Evolutionary conservation across 2,797 vertebrate genomes (phyloP).

Genomic region (Poecilia picta): DNA sequence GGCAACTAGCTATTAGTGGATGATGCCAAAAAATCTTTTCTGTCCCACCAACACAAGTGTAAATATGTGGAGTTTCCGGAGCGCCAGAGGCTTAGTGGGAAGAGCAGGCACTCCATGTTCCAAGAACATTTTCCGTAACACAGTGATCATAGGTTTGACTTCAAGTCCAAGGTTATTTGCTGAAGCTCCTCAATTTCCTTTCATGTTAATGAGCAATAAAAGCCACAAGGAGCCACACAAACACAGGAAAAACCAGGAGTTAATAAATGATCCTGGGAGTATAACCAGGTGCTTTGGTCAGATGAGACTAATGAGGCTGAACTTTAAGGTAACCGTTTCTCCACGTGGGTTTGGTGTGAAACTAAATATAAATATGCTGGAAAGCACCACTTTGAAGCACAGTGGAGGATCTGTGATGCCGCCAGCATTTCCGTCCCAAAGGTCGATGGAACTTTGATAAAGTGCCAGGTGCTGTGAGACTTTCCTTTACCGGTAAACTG

Average conservation of each 20-base stretch:
- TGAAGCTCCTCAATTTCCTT: neutral
- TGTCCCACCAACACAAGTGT: neutral
- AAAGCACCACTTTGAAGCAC: neutral
- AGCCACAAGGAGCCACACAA: neutral
- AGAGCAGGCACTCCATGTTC: neutral
- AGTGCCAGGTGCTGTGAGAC: neutral
- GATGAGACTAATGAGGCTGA: neutral
- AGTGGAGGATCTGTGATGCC: neutral
- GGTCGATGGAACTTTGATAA: neutral
- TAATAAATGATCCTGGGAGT: neutral
- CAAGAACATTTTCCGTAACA: neutral
- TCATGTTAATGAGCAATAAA: neutral
- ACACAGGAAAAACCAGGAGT: neutral
- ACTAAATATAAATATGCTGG: neutral
- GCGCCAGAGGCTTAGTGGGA: neutral
- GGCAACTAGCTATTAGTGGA: neutral
- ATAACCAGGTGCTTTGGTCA: neutral
- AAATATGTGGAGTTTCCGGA: neutral
- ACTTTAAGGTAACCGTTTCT: neutral
- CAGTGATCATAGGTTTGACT: neutral
- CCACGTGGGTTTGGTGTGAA: neutral
- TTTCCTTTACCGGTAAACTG: neutral
- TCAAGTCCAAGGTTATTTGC: neutral
- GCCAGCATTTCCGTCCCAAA: neutral
- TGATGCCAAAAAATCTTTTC: neutral